phyloP scores from a whole-genome alignment of 1,140 invertebrate genomes.

The Panulirus ornatus region DNA sequence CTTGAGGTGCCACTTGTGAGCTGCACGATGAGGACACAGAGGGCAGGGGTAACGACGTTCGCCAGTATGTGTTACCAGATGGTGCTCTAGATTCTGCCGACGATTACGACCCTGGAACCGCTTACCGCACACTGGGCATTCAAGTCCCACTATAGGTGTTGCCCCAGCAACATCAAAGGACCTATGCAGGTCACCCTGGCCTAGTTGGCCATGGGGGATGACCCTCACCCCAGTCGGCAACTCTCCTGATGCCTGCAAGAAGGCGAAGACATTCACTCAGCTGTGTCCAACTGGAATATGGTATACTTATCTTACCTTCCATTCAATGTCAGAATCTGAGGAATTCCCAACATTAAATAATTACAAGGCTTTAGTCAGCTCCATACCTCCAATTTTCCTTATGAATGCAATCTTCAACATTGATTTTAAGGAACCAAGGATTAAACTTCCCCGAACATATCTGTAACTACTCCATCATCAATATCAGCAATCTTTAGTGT shows the following conservation, averaged over 20 bases:
- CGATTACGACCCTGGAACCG: constrained; percentile 73
- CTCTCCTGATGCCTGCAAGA: constrained; percentile 73
- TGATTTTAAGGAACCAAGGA: background rate
- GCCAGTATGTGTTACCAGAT: constrained; percentile 70
- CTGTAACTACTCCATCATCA: background rate
- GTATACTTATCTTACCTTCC: constrained; percentile 49
- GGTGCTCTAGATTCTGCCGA: constrained; percentile 73
- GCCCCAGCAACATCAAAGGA: constrained; percentile 67
- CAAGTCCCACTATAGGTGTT: constrained; percentile 62
- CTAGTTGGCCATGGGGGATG: constrained; percentile 48
- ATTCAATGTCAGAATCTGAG: constrained; percentile 29
- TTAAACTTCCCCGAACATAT: background rate
- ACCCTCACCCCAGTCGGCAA: constrained; percentile 62
- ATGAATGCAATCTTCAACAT: background rate
- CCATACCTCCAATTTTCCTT: background rate
- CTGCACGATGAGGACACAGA: constrained; percentile 71
- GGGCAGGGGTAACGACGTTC: constrained; percentile 72
- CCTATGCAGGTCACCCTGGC: constrained; percentile 64
- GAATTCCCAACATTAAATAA: background rate
- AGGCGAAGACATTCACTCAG: constrained; percentile 71
- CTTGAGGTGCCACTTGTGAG: constrained; percentile 74
- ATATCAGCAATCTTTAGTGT: constrained; percentile 31
- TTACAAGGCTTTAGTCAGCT: background rate
- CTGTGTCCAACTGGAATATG: constrained; percentile 57
- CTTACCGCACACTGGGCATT: constrained; percentile 73